Evolutionary conservation across 2,888 invertebrate genomes (phyloP), one percentile per base, ranked within the genome.

Genomic region (Bhutanitis thaidina): DNA sequence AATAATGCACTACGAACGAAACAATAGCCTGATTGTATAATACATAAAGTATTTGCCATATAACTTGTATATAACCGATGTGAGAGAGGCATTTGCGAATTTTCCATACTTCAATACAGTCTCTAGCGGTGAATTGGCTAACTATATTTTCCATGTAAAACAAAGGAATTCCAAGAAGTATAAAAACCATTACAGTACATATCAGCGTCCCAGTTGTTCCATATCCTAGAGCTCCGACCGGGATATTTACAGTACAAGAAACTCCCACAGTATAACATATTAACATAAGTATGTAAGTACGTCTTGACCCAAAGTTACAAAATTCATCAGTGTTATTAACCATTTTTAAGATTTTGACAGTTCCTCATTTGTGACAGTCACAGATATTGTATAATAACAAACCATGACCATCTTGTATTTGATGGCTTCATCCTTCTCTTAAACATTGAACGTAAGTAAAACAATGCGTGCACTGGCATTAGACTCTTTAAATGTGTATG

Each of bases 91-190:
- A 84, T 1, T 72, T 64, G 0, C 85, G 69, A 3, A 70, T 67
- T 43, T 60, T 72, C 87, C 87, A 88, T 1, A 81, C 71, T 16
- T 77, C 69, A 10, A 87, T 57, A 56, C 79, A 80, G 62, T 85
- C 80, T 32, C 84, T 72, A 7, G 71, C 69, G 0, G 88, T 86
- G 56, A 83, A 88, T 59, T 87, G 88, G 13, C 80, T 71, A 14
- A 84, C 66, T 12, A 81, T 71, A 32, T 70, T 67, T 56, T 88
- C 88, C 83, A 87, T 81, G 60, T 82, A 87, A 1, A 85, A 49
- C 9, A 86, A 54, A 0, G 88, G 87, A 50, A 84, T 74, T 3
- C 86, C 87, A 9, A 83, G 32, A 1, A 77, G 35, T 1, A 78
- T 20, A 56, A 65, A 79, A 13, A 61, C 35, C 5, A 71, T 0